A percentile compares a stretch with the other conserved stretches of the same genome.
Conservation (phyloP, 2,888 invertebrate genomes). For the Antitype chi region DNA sequence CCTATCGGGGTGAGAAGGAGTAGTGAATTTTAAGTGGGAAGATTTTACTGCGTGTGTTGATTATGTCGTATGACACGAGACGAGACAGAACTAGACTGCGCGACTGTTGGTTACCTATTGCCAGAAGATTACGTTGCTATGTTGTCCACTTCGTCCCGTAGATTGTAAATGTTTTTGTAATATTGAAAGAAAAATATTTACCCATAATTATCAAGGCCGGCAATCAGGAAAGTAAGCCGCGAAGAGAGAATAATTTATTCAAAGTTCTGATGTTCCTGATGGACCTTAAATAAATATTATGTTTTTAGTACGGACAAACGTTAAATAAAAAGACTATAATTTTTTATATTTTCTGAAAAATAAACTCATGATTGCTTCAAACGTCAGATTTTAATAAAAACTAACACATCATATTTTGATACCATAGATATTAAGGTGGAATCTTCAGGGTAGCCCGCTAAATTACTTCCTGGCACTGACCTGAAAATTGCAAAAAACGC, state of each 20-base stretch:
- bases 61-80: too few species aligned
- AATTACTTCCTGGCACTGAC: too few species aligned
- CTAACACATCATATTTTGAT: background rate
- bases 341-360: slow-evolving; percentile 36
- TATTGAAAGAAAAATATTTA: background rate
- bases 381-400: slow-evolving; percentile 44
- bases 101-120: background rate
- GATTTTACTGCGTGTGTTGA: too few species aligned
- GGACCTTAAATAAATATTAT: slow-evolving; percentile 15
- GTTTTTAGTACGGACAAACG: background rate
- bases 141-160: too few species aligned
- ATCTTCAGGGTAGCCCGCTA: too few species aligned
- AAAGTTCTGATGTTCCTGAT: slow-evolving; percentile 1
- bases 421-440: too few species aligned
- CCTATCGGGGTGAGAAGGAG: too few species aligned
- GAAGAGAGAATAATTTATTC: slow-evolving; percentile 14
- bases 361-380: slow-evolving; percentile 25
- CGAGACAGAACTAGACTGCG: background rate
- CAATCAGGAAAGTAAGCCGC: slow-evolving; percentile 10
- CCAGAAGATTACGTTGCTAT: background rate
- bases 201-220: slow-evolving; percentile 33
- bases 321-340: slow-evolving; percentile 29
- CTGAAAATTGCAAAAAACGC: too few species aligned
- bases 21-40: too few species aligned
- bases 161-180: background rate